Evolutionary conservation across 2,888 invertebrate genomes (phyloP), one percentile per base, ranked within the genome.

Genomic region (Dexiosoma caninum): DNA sequence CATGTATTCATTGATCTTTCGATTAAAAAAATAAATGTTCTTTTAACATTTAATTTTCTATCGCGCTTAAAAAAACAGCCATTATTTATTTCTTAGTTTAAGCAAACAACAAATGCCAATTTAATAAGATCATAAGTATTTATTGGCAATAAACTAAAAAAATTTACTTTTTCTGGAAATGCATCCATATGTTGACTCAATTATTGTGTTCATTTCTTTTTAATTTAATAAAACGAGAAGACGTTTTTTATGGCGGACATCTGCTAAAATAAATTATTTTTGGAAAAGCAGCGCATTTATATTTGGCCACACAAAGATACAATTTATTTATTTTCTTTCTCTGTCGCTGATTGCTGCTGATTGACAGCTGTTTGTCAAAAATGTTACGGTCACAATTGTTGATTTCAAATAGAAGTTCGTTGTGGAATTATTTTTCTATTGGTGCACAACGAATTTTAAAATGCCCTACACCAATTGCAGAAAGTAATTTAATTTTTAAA

Each of bases 361-460:
- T 78, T 78, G 77, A 71, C 77, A 78, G 71, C 70, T 78, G 77
- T 78, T 23, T 57, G 77, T 71, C 57, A 78, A 42, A 71, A 71
- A 23, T 57, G 49, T 59, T 78, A 53, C 57, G 49, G 42, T 23
- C 64, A 66, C 64, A 71, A 71, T 77, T 77, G 62, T 70, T 70
- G 30, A 55, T 46, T 46, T 32, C 19, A 62, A 67, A 10, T 12
- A 44, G 51, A 42, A 59, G 67, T 40, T 32, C 14, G 27, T n/a
- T n/a, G n/a, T n/a, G n/a, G n/a, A n/a, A n/a, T n/a, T n/a, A n/a
- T n/a, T n/a, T n/a, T 32, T 1, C 5, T 27, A 40, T 59, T 14
- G 51, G 42, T 49, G 30, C 21, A 42, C 12, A 51, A 51, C 42
- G n/a, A 59, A 8, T 51, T 7, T 40, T 21, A 5, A 37, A 57